phyloP scores from a whole-genome alignment of 2,888 invertebrate genomes.

The Halictus quadricinctus region DNA sequence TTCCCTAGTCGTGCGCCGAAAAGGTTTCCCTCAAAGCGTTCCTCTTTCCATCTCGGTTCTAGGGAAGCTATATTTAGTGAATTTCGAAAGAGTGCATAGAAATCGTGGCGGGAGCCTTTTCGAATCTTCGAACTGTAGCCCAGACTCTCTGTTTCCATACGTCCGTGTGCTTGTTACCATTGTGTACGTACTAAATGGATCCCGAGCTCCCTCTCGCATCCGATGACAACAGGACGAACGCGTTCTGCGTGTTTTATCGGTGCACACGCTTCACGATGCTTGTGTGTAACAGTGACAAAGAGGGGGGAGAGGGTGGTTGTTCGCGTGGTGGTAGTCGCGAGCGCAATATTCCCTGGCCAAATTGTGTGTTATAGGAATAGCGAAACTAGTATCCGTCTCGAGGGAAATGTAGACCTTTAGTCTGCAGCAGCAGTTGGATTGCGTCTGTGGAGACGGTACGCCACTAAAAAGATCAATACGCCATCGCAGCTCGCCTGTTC shows the following conservation, averaged over 20 bases:
- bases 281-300: not conserved
- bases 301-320: not conserved
- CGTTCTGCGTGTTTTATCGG: slow-evolving; percentile 41
- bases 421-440: slow-evolving; percentile 78
- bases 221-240: slow-evolving; percentile 27
- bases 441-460: slow-evolving; percentile 79
- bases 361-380: slow-evolving; percentile 82
- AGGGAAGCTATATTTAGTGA: not conserved
- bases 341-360: slow-evolving; percentile 78
- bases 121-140: not conserved
- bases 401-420: slow-evolving; percentile 82
- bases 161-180: slow-evolving; percentile 1
- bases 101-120: not conserved
- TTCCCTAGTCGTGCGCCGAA: not conserved
- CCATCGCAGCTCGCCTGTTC: slow-evolving; percentile 77
- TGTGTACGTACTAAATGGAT: slow-evolving; percentile 12
- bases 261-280: not conserved
- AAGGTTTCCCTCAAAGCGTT: not conserved
- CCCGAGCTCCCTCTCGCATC: not conserved
- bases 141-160: not conserved
- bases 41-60: not conserved
- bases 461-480: slow-evolving; percentile 83
- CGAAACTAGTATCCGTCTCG: slow-evolving; percentile 80
- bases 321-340: slow-evolving; percentile 39
- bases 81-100: slow-evolving; percentile 1